phyloP scores from a whole-genome alignment of 1,140 invertebrate genomes.

The Whitmania pigra region DNA sequence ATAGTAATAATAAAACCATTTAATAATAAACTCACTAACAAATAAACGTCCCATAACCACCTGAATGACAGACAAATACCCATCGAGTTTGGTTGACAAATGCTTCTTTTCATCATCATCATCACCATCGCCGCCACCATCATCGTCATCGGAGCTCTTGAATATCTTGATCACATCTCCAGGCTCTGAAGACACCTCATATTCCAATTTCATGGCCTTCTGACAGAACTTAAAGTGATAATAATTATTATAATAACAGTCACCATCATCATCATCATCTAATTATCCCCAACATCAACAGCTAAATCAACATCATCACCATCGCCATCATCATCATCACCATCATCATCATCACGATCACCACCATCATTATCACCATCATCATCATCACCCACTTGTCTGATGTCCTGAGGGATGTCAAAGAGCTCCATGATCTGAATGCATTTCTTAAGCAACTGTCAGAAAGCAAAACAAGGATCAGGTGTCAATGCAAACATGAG shows the following conservation, averaged over 20 bases:
- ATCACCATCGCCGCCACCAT: background rate
- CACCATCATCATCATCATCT: background rate
- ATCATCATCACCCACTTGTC: slow-evolving; percentile 3
- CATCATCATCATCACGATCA: slow-evolving; percentile 1
- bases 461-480: too few species aligned
- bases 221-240: background rate
- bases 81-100: background rate
- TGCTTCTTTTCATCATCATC: background rate
- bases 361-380: background rate
- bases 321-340: background rate
- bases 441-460: background rate
- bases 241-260: background rate
- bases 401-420: background rate
- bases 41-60: background rate
- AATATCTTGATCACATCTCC: background rate
- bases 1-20: too few species aligned
- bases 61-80: background rate
- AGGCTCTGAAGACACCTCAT: background rate
- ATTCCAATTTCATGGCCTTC: background rate
- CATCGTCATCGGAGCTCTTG: background rate
- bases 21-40: background rate
- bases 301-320: background rate
- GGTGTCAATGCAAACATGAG: too few species aligned
- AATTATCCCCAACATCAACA: background rate
- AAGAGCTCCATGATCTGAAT: background rate